phyloP scores from a whole-genome alignment of 2,888 invertebrate species.

The Chromoteleia sp. region DNA sequence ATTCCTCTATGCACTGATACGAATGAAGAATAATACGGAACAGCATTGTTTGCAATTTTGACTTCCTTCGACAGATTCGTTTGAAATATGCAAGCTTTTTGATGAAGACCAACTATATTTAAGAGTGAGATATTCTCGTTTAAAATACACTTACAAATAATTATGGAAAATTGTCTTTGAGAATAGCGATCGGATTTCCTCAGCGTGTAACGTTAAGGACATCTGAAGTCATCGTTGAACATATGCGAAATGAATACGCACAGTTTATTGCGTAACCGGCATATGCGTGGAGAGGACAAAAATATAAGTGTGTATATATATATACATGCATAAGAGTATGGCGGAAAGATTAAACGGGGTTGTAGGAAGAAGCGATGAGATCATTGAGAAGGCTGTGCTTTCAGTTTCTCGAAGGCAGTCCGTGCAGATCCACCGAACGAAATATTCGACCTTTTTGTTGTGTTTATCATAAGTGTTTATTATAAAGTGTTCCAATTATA shows the following conservation, averaged over 20 bases:
- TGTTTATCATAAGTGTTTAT: slow-evolving; percentile 14
- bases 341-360: slow-evolving; percentile 78
- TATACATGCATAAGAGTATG: slow-evolving; percentile 68
- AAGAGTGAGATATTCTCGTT: too few relatives aligned
- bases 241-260: slow-evolving; percentile 29
- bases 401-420: slow-evolving; percentile 72
- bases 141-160: too few relatives aligned
- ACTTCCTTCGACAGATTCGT: too few relatives aligned
- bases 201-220: slow-evolving; percentile 18
- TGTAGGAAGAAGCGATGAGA: slow-evolving; percentile 80
- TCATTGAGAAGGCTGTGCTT: slow-evolving; percentile 75
- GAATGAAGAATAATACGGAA: too few relatives aligned
- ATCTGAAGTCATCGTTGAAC: slow-evolving; percentile 49
- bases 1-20: too few relatives aligned
- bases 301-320: slow-evolving; percentile 19
- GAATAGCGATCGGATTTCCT: neutral
- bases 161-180: too few relatives aligned
- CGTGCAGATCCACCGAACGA: slow-evolving; percentile 77
- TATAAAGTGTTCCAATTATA: slow-evolving; percentile 2
- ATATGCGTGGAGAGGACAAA: slow-evolving; percentile 49
- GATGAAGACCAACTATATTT: too few relatives aligned
- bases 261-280: slow-evolving; percentile 60
- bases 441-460: slow-evolving; percentile 73
- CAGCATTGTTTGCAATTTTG: too few relatives aligned
- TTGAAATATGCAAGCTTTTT: too few relatives aligned